Base-by-base conservation (phyloP, 2,888 invertebrate species). In the Drosophila kanekoi region DNA sequence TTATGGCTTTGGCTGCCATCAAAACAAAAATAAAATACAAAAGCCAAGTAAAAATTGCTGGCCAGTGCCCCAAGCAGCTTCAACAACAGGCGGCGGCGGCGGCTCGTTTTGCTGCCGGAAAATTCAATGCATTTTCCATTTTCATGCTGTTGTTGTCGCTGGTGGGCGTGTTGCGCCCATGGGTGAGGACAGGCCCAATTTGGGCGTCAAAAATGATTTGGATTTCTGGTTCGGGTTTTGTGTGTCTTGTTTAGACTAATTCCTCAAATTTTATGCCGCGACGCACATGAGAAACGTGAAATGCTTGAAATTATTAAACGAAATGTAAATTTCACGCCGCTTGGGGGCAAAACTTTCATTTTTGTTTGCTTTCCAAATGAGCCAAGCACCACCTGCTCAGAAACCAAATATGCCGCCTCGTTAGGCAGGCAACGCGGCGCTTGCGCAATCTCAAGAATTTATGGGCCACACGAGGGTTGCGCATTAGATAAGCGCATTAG, bases 291-390 rank as follows among this genome's bases (percentile, higher is more conserved):
- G 59, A 49, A 60, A 81, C 80, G 63, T 72, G 87, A 87, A 82
- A 82, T 85, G 87, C 65, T 72, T 68, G 44, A 86, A 71, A 87
- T 88, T 84, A 77, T 78, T 88, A 88, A 88, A 81, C 86, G 77
- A 83, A 82, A 86, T 83, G 82, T 87, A 79, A 83, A 82, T 83
- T 83, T 83, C 77, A 73, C 86, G 77, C 80, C 61, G 57, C 75
- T 58, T 37, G 53, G 14, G 71, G 79, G 58, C 61, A 54, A 81
- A 81, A 83, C 89, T 85, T 85, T 89, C 89, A 79, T 85, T 85
- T 85, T 79, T 63, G 69, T 73, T 77, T 77, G 89, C 81, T 88
- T 84, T 84, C 89, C 79, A 80, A 83, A 80, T 69, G 76, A 71
- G 68, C 40, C 59, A 52, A 58, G 56, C 65, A 69, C 72, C 65